These are phyloP conservation scores for Liasis olivaceus DNA, from an alignment of 2,797 vertebrate species.

Conservation along the genomic window DNA sequence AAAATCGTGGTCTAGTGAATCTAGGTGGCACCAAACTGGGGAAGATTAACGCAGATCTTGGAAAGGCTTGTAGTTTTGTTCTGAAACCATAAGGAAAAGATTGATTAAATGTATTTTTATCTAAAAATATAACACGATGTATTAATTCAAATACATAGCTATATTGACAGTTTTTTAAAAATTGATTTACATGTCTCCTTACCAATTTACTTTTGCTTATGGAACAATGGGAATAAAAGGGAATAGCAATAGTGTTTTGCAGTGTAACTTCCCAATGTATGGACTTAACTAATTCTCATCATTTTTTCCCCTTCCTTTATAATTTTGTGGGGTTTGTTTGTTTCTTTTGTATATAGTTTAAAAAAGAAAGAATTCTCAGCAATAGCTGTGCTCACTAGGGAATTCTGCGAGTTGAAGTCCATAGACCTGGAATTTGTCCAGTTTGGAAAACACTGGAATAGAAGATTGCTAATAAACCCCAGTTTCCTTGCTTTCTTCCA, in stretches of 20 bases:
- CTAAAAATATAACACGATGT: neutral
- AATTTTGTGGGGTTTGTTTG: neutral
- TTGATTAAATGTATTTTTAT: neutral
- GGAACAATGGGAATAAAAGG: too few relatives aligned
- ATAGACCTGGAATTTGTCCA: neutral
- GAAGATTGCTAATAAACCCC: neutral
- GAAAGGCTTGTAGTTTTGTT: neutral
- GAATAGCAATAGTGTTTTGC: neutral
- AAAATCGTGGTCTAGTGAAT: neutral
- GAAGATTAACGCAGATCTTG: neutral
- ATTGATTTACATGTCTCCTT: too few relatives aligned
- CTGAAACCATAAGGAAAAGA: neutral
- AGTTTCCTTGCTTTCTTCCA: neutral
- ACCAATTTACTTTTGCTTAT: neutral
- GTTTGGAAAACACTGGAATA: too few relatives aligned
- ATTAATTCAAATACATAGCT: neutral
- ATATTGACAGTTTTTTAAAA: neutral
- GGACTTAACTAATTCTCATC: neutral
- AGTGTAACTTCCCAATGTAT: neutral
- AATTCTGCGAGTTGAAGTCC: neutral
- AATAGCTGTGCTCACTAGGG: neutral
- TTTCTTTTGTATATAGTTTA: neutral
- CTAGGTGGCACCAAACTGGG: neutral
- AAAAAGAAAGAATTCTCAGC: neutral
- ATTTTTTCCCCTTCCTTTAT: neutral